Evolutionary conservation across 1,140 invertebrate species (phyloP).

Genomic region (Rhizoglyphus robini): DNA sequence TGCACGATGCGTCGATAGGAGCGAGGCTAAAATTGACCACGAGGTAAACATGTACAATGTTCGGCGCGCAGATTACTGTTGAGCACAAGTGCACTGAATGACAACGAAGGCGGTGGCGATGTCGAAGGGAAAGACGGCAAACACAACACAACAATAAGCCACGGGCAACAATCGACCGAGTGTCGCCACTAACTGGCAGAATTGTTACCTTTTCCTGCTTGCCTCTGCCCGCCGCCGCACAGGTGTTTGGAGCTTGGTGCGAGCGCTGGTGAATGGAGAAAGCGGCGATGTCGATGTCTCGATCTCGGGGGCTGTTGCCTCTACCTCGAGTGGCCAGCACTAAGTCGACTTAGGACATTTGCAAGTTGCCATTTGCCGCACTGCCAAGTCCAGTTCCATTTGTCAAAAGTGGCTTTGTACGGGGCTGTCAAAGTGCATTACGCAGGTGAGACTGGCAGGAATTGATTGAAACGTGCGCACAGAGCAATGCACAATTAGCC

Average conservation of each 20-base stretch:
- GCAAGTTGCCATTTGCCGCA: neutral
- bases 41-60: neutral
- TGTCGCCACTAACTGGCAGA: neutral
- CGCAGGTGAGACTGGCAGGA: too few species aligned
- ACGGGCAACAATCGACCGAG: neutral
- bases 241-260: neutral
- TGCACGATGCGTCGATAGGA: too few species aligned
- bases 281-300: neutral
- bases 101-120: neutral
- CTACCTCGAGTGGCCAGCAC: neutral
- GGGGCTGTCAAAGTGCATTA: too few species aligned
- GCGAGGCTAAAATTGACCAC: neutral
- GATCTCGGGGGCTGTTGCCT: neutral
- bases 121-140: too few species aligned
- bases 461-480: too few species aligned
- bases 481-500: too few species aligned
- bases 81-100: neutral
- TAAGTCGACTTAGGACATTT: neutral
- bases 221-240: neutral
- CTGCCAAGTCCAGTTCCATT: neutral
- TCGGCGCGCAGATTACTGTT: neutral
- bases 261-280: neutral
- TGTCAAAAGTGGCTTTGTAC: too few species aligned
- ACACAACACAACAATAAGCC: neutral
- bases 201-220: neutral